Evolutionary conservation across 2,888 invertebrate genomes (phyloP).

Genomic region (Erebia aethiops): DNA sequence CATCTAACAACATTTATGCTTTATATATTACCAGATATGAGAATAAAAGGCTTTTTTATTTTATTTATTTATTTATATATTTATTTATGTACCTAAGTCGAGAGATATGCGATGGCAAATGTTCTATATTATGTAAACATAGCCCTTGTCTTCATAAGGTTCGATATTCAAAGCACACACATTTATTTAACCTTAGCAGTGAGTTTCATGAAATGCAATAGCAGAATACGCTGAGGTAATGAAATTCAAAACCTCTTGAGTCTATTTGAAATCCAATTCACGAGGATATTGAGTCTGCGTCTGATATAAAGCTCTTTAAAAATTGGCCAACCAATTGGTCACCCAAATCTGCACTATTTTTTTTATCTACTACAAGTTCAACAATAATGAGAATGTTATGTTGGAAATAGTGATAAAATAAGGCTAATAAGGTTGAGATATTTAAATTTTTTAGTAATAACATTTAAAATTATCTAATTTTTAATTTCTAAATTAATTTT

Average conservation of each 20-base stretch:
- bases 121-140: slow-evolving; percentile 4
- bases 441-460: too few species aligned
- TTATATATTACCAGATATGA: too few species aligned
- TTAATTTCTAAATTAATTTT: too few species aligned
- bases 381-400: too few species aligned
- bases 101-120: background rate
- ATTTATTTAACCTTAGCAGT: slow-evolving; percentile 44
- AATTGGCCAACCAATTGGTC: slow-evolving; percentile 3
- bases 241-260: slow-evolving; percentile 58
- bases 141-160: slow-evolving; percentile 12
- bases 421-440: too few species aligned
- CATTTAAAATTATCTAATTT: too few species aligned
- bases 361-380: too few species aligned
- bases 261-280: slow-evolving; percentile 59
- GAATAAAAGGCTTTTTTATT: too few species aligned
- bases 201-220: slow-evolving; percentile 60
- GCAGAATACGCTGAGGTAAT: slow-evolving; percentile 57
- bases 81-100: background rate
- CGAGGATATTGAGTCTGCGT: slow-evolving; percentile 48
- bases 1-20: too few species aligned
- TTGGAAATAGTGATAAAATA: too few species aligned
- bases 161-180: slow-evolving; percentile 17
- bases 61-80: too few species aligned
- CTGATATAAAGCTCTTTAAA: slow-evolving; percentile 40
- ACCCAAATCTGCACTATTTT: too few species aligned